These are phyloP conservation scores for Anseranas semipalmata DNA, from an alignment of 2,113 vertebrate genomes.

Conservation along the genomic window DNA sequence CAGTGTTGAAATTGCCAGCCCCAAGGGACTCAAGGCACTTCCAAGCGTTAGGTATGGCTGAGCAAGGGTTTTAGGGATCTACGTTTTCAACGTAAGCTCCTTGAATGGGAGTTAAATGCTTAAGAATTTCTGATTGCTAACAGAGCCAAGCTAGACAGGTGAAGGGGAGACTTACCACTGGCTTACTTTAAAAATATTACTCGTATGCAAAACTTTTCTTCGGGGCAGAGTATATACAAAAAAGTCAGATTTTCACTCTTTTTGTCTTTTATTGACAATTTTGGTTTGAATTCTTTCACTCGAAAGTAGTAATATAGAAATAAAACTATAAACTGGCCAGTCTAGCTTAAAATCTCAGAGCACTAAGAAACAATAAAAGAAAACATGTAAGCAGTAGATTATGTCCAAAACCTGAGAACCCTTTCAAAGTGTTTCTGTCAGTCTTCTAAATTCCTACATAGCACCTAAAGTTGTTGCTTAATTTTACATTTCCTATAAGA, in stretches of 20 bases:
- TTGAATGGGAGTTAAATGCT: background rate
- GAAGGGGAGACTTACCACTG: background rate
- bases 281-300: background rate
- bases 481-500: background rate
- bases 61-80: background rate
- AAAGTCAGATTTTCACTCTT: background rate
- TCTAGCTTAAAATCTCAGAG: background rate
- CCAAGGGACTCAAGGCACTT: background rate
- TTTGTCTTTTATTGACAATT: background rate
- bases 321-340: background rate
- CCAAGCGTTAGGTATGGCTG: background rate
- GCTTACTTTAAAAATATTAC: background rate
- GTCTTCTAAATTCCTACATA: background rate
- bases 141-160: background rate
- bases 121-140: background rate
- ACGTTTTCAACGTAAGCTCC: background rate
- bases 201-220: background rate
- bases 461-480: background rate
- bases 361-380: background rate
- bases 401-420: background rate
- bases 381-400: background rate
- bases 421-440: background rate
- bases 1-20: background rate
- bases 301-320: background rate
- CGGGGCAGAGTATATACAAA: background rate